These are phyloP conservation scores for Thryonomys swinderianus DNA, from an alignment of 2,113 vertebrate genomes.

Conservation along the genomic window DNA sequence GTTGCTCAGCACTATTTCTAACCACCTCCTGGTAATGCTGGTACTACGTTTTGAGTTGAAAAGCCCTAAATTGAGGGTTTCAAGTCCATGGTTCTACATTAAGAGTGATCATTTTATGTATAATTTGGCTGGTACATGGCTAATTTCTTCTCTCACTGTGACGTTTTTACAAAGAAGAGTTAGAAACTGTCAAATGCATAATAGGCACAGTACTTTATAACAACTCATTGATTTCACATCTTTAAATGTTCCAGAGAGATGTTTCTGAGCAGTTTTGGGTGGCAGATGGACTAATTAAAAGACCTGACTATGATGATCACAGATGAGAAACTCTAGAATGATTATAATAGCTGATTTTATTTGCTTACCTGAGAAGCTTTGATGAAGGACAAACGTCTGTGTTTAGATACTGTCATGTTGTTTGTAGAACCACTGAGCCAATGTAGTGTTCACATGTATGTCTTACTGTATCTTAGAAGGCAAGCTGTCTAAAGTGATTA, in stretches of 20 bases:
- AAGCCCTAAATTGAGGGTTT: neutral
- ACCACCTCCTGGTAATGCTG: neutral
- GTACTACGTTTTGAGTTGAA: neutral
- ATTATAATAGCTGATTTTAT: neutral
- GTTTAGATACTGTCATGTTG: neutral
- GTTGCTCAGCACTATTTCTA: neutral
- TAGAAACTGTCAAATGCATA: neutral
- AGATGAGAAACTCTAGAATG: slow-evolving; percentile 12
- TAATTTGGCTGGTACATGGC: neutral
- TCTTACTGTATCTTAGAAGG: neutral
- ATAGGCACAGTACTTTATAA: neutral
- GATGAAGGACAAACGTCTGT: neutral
- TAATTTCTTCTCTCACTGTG: neutral
- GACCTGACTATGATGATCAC: neutral
- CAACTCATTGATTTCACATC: neutral
- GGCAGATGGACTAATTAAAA: neutral
- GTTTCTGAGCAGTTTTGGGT: neutral
- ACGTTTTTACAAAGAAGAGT: neutral
- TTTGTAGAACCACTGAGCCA: neutral
- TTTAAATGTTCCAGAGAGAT: neutral
- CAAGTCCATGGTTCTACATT: neutral
- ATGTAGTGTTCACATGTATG: neutral
- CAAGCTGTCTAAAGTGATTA: slow-evolving; percentile 10
- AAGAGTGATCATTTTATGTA: neutral
- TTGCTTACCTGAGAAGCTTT: neutral